Evolutionary conservation across 2,113 vertebrate genomes (phyloP).

Genomic region (Panthera uncia): DNA sequence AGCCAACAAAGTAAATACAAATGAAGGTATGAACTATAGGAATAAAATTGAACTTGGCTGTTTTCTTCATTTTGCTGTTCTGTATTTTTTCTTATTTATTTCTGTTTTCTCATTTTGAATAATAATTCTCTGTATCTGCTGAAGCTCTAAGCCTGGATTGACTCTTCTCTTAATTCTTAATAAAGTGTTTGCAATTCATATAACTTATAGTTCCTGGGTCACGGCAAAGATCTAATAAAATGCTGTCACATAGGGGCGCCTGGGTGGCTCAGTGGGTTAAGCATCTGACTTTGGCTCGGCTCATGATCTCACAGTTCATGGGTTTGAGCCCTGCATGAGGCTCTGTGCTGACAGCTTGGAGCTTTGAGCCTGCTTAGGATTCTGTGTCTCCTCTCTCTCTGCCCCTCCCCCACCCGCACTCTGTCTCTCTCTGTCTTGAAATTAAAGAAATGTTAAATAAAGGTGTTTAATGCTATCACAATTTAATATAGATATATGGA

Average conservation of each 20-base stretch:
- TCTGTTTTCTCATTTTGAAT: background rate
- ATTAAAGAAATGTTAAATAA: no score
- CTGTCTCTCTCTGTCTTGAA: no score
- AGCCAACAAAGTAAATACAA: background rate
- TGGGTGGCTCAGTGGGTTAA: no score
- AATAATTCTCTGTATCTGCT: background rate
- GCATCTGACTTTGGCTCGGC: no score
- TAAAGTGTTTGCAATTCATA: background rate
- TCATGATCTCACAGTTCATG: no score
- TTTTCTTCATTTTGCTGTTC: background rate
- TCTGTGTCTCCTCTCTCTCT: no score
- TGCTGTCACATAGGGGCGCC: no score
- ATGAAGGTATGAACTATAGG: background rate
- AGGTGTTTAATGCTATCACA: background rate
- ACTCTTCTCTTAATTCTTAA: background rate
- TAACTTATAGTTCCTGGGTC: background rate
- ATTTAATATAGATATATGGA: background rate
- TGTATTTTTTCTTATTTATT: background rate
- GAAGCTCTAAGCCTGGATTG: background rate
- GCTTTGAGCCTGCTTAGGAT: no score
- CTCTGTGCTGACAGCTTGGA: no score
- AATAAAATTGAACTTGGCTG: background rate
- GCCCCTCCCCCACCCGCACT: no score
- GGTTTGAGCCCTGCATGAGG: no score
- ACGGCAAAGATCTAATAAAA: background rate